These are phyloP conservation scores for Jacana jacana DNA, from an alignment of 2,113 vertebrate genomes.

Conservation along the genomic window DNA sequence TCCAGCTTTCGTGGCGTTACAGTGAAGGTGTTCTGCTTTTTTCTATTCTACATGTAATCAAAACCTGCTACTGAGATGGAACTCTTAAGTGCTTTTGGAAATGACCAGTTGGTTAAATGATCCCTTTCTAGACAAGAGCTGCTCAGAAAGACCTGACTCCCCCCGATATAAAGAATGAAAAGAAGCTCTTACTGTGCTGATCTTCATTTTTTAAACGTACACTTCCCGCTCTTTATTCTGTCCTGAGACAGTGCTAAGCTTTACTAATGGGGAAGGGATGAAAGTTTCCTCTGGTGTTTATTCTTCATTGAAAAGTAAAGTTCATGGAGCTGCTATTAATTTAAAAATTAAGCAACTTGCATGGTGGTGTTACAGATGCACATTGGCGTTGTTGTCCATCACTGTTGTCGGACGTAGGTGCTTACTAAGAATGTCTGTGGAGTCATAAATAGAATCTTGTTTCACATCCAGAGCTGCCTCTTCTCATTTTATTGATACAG, in stretches of 20 bases:
- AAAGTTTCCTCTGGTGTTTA: neutral
- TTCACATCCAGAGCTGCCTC: neutral
- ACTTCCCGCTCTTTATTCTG: neutral
- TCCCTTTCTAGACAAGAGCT: neutral
- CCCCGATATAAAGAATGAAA: neutral
- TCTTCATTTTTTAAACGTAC: neutral
- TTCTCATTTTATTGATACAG: neutral
- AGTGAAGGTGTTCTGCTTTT: neutral
- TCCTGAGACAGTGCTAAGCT: neutral
- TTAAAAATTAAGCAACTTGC: neutral
- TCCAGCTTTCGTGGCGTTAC: fast-evolving
- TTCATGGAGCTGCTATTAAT: neutral
- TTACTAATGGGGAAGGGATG: neutral
- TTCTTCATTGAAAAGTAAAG: neutral
- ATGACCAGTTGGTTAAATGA: neutral
- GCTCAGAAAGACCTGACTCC: neutral
- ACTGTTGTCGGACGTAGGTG: neutral
- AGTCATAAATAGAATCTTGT: neutral
- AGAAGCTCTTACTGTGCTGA: neutral
- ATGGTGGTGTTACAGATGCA: neutral
- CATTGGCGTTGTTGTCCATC: neutral
- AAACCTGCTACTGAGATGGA: neutral
- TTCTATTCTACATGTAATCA: neutral
- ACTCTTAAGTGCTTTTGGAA: neutral
- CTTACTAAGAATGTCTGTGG: neutral